These are phyloP conservation scores for Crotalus tigris DNA, from an alignment of 2,113 vertebrate species.

Conservation along the genomic window DNA sequence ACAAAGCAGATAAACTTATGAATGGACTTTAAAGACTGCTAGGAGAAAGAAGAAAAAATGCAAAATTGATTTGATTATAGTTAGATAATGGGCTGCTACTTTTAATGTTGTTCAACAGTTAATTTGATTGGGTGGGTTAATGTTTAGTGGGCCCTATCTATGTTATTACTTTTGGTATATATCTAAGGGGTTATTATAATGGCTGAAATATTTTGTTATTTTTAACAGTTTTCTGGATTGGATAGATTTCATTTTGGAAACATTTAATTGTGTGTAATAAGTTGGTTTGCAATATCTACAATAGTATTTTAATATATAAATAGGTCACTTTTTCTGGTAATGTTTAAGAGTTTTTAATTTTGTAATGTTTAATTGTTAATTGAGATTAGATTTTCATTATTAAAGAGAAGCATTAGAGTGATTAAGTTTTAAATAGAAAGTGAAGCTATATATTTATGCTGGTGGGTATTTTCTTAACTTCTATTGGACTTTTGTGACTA, in stretches of 20 bases:
- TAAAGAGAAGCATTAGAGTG: neutral
- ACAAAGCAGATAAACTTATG: neutral
- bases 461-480: neutral
- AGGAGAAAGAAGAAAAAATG: neutral
- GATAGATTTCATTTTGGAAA: neutral
- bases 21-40: neutral
- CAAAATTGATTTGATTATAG: neutral
- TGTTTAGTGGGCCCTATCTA: neutral
- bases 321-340: neutral
- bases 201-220: neutral
- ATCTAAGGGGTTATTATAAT: neutral
- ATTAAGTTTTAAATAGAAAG: neutral
- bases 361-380: neutral
- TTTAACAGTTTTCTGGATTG: neutral
- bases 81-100: neutral
- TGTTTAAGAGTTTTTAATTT: neutral
- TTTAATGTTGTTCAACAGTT: neutral
- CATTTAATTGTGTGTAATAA: neutral
- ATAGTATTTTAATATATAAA: neutral
- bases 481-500: neutral
- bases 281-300: neutral
- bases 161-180: neutral
- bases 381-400: neutral
- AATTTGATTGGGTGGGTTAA: neutral
- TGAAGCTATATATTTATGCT: neutral